These are phyloP conservation scores for Megaceryle torquata DNA, from an alignment of 2,113 vertebrate species.

Conservation along the genomic window DNA sequence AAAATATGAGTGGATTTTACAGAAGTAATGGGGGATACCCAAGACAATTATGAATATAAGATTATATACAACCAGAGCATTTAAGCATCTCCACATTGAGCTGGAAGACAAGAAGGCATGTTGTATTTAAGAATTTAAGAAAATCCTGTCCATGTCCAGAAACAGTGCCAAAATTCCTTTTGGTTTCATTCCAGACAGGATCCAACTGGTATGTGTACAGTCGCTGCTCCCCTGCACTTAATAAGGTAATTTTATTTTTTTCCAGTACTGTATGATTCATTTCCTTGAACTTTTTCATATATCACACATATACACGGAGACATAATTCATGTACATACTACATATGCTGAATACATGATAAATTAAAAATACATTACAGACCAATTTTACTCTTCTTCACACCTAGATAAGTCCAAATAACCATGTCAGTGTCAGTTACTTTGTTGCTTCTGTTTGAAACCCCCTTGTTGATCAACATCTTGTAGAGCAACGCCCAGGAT, in stretches of 20 bases:
- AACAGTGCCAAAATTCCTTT: not conserved
- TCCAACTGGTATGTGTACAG: conserved; percentile 31
- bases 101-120: not conserved
- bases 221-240: not conserved
- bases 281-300: not conserved
- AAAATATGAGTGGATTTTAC: not conserved
- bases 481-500: not conserved
- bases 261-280: not conserved
- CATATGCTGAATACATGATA: not conserved
- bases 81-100: not conserved
- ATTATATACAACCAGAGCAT: not conserved
- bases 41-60: not conserved
- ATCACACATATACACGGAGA: not conserved
- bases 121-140: not conserved
- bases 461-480: not conserved
- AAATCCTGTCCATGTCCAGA: not conserved
- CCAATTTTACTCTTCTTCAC: not conserved
- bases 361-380: not conserved
- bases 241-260: conserved; percentile 17
- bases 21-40: not conserved
- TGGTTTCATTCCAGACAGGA: not conserved
- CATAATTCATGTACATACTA: not conserved
- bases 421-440: not conserved
- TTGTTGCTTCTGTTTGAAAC: not conserved
- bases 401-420: not conserved